Conservation (phyloP, 2,797 vertebrate species). For the Paratrypauchen microcephalus region DNA sequence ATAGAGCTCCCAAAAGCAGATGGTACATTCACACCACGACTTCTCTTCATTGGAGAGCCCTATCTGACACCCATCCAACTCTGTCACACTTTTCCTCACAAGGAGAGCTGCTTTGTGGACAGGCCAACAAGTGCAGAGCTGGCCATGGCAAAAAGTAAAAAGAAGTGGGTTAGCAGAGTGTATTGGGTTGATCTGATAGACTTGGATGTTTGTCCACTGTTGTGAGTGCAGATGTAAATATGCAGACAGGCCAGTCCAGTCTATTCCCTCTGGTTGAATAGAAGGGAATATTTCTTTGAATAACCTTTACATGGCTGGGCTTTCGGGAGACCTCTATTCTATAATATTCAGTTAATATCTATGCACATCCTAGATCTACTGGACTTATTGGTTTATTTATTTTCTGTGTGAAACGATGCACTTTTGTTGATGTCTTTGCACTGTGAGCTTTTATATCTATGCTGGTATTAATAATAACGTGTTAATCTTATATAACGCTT, state of each 20-base stretch:
- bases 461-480: not conserved
- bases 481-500: no score
- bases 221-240: conserved; percentile 28
- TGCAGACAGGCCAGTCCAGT: not conserved
- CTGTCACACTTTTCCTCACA: conserved; percentile 41
- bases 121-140: conserved; percentile 50
- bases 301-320: conserved; percentile 3
- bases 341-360: not conserved
- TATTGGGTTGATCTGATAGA: conserved; percentile 37
- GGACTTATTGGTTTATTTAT: not conserved
- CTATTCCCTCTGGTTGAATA: conserved; percentile 23
- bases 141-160: conserved; percentile 36
- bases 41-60: conserved; percentile 41
- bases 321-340: not conserved
- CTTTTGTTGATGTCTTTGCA: not conserved
- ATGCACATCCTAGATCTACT: not conserved
- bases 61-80: conserved; percentile 55
- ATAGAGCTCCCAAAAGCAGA: conserved; percentile 32
- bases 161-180: conserved; percentile 34
- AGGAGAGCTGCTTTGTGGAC: conserved; percentile 24
- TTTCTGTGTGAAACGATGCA: not conserved
- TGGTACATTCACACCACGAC: conserved; percentile 29
- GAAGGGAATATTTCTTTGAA: conserved; percentile 5
- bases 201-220: conserved; percentile 40
- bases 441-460: not conserved